phyloP scores from a whole-genome alignment of 2,113 vertebrate genomes.

The Melierax canorus region DNA sequence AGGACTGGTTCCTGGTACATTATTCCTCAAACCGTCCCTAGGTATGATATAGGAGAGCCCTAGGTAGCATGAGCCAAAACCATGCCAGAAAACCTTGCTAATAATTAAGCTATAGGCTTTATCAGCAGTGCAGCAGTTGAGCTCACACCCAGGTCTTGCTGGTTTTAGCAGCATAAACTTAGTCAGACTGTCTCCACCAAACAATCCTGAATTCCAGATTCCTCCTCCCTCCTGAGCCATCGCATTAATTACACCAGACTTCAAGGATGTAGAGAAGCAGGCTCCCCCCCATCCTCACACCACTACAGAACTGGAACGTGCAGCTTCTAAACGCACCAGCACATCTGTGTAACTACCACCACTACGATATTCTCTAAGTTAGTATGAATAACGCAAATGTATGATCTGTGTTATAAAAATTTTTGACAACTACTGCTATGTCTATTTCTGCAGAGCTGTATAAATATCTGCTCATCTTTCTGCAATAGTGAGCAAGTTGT shows the following conservation, averaged over 20 bases:
- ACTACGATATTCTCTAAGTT: neutral
- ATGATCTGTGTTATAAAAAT: neutral
- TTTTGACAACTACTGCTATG: neutral
- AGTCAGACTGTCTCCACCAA: neutral
- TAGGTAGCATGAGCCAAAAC: neutral
- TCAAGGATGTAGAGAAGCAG: neutral
- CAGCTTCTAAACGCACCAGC: neutral
- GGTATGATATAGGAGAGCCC: neutral
- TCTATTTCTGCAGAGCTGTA: neutral
- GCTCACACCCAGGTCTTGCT: neutral
- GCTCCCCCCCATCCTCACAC: neutral
- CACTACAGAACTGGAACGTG: neutral
- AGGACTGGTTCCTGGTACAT: neutral
- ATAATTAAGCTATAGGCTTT: constrained; percentile 2
- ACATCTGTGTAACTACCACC: neutral
- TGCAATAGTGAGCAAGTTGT: neutral
- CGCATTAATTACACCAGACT: neutral
- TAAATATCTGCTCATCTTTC: neutral
- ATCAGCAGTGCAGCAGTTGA: neutral
- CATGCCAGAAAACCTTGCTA: neutral
- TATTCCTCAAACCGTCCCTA: neutral
- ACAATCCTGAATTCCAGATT: neutral
- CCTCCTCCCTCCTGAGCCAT: neutral
- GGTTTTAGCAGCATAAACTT: neutral
- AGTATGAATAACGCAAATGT: neutral